A percentile compares a stretch with the other conserved stretches of the same genome.
phyloP scores from a whole-genome alignment of 2,797 vertebrate genomes.

The Rhabdomys pumilio region DNA sequence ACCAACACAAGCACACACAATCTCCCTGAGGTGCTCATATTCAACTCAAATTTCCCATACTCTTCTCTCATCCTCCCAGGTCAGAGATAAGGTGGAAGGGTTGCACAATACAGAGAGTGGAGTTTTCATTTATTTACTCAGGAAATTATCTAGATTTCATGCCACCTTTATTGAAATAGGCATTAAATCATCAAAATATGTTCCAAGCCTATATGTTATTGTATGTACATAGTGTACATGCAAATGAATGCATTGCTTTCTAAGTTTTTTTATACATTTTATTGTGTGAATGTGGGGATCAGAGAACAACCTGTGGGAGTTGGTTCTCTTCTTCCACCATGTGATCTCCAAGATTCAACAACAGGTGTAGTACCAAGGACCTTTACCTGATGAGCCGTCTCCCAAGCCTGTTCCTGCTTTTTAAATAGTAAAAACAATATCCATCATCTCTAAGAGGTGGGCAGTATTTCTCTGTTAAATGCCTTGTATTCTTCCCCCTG shows the following conservation, averaged over 20 bases:
- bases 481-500: slow-evolving; percentile 64
- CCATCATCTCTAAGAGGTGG: slow-evolving; percentile 46
- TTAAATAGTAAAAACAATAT: slow-evolving; percentile 57
- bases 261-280: slow-evolving; percentile 4
- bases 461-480: slow-evolving; percentile 55
- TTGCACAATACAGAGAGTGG: background rate
- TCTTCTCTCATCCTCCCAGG: background rate
- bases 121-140: slow-evolving; percentile 20
- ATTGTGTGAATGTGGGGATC: background rate
- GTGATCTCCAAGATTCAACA: background rate
- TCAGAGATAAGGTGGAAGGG: background rate
- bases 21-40: background rate
- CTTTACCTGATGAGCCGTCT: background rate
- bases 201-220: slow-evolving; percentile 42
- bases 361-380: background rate
- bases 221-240: slow-evolving; percentile 33
- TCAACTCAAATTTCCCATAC: background rate
- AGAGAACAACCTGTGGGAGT: background rate
- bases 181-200: slow-evolving; percentile 62
- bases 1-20: background rate
- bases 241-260: slow-evolving; percentile 66
- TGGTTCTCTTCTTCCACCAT: background rate
- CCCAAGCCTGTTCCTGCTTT: slow-evolving; percentile 9
- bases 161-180: slow-evolving; percentile 52
- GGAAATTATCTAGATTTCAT: slow-evolving; percentile 20